Conservation (phyloP, 2,888 invertebrate species). For the Caenorhabditis sp. region DNA sequence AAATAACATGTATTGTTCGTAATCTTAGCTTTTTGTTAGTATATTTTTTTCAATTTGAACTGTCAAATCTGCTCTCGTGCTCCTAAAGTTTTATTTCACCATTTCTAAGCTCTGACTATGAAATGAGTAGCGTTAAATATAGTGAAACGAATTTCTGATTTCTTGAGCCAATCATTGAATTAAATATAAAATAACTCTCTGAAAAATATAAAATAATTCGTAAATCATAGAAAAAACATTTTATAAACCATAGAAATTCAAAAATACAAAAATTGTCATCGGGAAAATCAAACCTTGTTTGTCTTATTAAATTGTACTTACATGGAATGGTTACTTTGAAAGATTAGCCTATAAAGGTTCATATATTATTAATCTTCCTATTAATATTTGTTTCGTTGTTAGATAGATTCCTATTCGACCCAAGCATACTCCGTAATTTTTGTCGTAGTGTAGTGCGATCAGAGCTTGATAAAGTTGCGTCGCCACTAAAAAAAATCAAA, state of each 20-base stretch:
- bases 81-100: no score
- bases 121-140: no score
- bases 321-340: neutral
- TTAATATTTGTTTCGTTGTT: neutral
- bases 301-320: neutral
- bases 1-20: no score
- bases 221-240: neutral
- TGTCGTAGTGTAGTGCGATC: slow-evolving; percentile 45
- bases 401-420: slow-evolving; percentile 36
- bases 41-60: no score
- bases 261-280: neutral
- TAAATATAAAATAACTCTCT: no score
- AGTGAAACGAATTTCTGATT: no score
- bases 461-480: slow-evolving; percentile 24
- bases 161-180: no score
- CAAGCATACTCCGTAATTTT: slow-evolving; percentile 48
- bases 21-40: no score
- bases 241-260: neutral
- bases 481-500: slow-evolving; percentile 24
- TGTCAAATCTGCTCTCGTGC: no score
- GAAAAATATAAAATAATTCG: no score
- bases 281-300: neutral
- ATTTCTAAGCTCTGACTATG: no score
- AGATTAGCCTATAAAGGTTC: neutral
- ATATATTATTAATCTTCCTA: neutral